phyloP scores from a whole-genome alignment of 1,140 invertebrate genomes.

The Neoseiulus cucumeris region DNA sequence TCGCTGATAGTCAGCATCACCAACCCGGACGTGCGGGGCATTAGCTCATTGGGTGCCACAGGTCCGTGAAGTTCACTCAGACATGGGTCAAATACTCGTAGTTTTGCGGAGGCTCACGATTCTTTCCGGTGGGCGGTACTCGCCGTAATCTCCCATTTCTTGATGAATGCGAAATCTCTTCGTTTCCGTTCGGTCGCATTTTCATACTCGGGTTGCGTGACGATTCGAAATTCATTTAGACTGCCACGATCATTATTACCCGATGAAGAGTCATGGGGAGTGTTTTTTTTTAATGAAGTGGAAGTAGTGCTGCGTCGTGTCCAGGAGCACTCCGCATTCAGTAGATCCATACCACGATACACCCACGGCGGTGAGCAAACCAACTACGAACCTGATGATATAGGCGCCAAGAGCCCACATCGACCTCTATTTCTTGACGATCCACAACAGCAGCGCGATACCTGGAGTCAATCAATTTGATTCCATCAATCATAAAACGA shows the following conservation, averaged over 20 bases:
- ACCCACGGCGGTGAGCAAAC: slow-evolving; percentile 74
- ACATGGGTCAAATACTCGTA: slow-evolving; percentile 91
- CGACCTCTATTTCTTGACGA: slow-evolving; percentile 98
- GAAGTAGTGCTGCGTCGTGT: slow-evolving; percentile 87
- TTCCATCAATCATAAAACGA: slow-evolving; percentile 29
- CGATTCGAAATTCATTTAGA: slow-evolving; percentile 86
- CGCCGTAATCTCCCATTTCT: slow-evolving; percentile 65
- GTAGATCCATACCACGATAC: slow-evolving; percentile 98
- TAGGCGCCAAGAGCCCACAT: slow-evolving; percentile 84
- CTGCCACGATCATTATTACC: slow-evolving; percentile 84
- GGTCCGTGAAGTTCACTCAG: slow-evolving; percentile 78
- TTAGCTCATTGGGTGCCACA: slow-evolving; percentile 88
- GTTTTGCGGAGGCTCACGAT: slow-evolving; percentile 78
- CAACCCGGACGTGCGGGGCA: slow-evolving; percentile 78
- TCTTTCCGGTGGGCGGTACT: too few relatives aligned
- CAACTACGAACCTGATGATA: slow-evolving; percentile 90
- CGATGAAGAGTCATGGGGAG: slow-evolving; percentile 78
- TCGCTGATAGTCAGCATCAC: slow-evolving; percentile 73
- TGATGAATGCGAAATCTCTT: slow-evolving; percentile 80
- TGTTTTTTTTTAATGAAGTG: slow-evolving; percentile 90
- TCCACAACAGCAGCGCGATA: slow-evolving; percentile 97
- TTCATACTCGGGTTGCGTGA: slow-evolving; percentile 81
- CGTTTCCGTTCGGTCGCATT: slow-evolving; percentile 77
- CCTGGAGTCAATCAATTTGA: slow-evolving; percentile 78
- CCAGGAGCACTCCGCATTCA: slow-evolving; percentile 63